These are phyloP conservation scores for Caranx ignobilis DNA, from an alignment of 2,113 vertebrate genomes.

Conservation along the genomic window DNA sequence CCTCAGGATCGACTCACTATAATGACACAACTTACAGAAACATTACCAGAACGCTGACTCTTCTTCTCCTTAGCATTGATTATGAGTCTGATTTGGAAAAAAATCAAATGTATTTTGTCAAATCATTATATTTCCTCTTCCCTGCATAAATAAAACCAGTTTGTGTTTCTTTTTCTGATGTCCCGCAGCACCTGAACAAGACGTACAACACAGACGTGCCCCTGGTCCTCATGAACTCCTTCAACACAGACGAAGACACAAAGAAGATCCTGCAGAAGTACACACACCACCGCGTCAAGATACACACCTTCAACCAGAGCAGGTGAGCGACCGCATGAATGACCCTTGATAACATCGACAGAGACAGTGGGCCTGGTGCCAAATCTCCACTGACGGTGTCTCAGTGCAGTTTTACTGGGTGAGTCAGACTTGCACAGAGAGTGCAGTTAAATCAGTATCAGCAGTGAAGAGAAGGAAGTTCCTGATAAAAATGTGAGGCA, in stretches of 20 bases:
- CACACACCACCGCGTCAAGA: constrained; percentile 95
- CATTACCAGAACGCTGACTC: background rate
- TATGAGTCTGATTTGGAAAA: too few relatives aligned
- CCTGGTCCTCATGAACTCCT: constrained; percentile 98
- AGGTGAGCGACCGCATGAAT: constrained; percentile 80
- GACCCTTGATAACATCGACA: constrained; percentile 72
- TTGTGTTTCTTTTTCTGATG: background rate
- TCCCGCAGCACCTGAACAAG: constrained; percentile 93
- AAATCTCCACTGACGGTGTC: constrained; percentile 30
- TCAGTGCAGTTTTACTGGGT: background rate
- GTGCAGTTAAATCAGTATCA: too few relatives aligned
- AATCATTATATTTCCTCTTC: too few relatives aligned
- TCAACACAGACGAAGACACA: constrained; percentile 98
- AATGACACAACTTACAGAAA: background rate
- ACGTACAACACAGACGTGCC: constrained; percentile 95
- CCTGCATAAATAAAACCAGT: background rate
- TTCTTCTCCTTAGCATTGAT: background rate
- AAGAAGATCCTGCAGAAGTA: constrained; percentile 99
- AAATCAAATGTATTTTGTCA: too few relatives aligned
- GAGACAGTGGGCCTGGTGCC: constrained; percentile 51
- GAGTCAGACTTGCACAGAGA: too few relatives aligned
- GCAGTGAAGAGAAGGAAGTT: too few relatives aligned
- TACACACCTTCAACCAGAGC: constrained; percentile 99
- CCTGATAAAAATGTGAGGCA: too few relatives aligned
- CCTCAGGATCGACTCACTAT: background rate